These are phyloP conservation scores for Serranus cabrilla DNA, from an alignment of 2,797 vertebrate genomes.

Conservation along the genomic window DNA sequence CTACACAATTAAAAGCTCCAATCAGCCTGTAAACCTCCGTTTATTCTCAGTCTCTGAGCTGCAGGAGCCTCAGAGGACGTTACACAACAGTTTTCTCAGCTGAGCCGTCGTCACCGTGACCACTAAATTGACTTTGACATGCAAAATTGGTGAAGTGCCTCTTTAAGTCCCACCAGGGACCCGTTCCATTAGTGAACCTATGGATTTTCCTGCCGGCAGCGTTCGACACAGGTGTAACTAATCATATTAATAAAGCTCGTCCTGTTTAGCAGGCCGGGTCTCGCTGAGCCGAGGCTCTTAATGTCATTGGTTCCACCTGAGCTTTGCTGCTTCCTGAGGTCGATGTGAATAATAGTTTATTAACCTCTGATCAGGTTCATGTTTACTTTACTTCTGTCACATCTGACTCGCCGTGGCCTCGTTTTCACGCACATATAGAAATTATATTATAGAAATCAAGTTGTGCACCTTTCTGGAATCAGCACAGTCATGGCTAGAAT, in stretches of 20 bases:
- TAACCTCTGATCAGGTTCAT: too few relatives aligned
- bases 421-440: too few relatives aligned
- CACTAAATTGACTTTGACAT: conserved; percentile 36
- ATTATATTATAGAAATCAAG: too few relatives aligned
- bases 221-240: conserved; percentile 7
- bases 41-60: not conserved
- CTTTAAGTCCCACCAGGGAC: conserved; percentile 23
- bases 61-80: not conserved
- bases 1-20: too few relatives aligned
- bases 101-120: not conserved
- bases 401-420: too few relatives aligned
- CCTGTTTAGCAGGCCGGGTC: conserved; percentile 3
- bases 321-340: conserved; percentile 34
- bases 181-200: conserved; percentile 4
- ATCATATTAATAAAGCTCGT: not conserved
- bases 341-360: conserved; percentile 14
- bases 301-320: conserved; percentile 31
- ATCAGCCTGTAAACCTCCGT: too few relatives aligned
- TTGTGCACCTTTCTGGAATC: too few relatives aligned
- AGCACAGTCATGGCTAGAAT: too few relatives aligned
- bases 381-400: too few relatives aligned
- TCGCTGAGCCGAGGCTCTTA: not conserved
- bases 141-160: conserved; percentile 24
- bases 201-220: not conserved
- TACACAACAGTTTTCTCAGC: not conserved